Evolutionary conservation across 2,888 invertebrate species (phyloP), one percentile per base, ranked within the genome.

Genomic region (Orgyia antiqua): DNA sequence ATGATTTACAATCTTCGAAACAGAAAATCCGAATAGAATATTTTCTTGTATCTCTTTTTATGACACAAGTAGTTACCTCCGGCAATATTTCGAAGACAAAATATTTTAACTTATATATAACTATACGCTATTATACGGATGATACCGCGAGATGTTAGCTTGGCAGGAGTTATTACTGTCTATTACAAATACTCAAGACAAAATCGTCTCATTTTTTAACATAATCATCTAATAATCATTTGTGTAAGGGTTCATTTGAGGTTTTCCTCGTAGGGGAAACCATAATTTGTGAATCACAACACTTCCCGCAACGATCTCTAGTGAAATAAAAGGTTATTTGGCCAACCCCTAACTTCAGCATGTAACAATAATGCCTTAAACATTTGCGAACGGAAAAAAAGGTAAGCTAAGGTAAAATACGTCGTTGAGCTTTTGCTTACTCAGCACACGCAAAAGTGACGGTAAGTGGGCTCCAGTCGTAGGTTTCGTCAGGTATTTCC

Each of bases 401-500:
- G 53, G 57, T 47, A 45, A 44, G 54, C 49, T 58, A 49, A 58
- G 53, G 48, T 43, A 51, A 58, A 61, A 58, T 61, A 59, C 58
- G 48, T 50, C 50, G 61, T 61, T 59, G 57, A 52, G 47, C 51
- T 42, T 55, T 52, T 55, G 66, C 72, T 67, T 58, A 65, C 61
- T 74, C 73, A 69, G 73, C 71, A 53, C 42, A 30, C 36, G 47
- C 42, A 25, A 15, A 5, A 13, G 8, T 10, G 12, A 13, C 11
- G 25, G 33, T 42, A 56, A 58, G 55, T 51, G 56, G 52, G 48
- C 59, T 58, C 50, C 35, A 42, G 42, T 33, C 15, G 25, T 29
- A 45, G 47, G 39, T 39, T 47, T 45, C 43, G 49, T 41, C 54
- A 51, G 51, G 60, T 65, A 77, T 77, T 76, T 78, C 76, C 77